Conservation (phyloP, 1,140 invertebrate genomes). For the Venturia canescens region DNA sequence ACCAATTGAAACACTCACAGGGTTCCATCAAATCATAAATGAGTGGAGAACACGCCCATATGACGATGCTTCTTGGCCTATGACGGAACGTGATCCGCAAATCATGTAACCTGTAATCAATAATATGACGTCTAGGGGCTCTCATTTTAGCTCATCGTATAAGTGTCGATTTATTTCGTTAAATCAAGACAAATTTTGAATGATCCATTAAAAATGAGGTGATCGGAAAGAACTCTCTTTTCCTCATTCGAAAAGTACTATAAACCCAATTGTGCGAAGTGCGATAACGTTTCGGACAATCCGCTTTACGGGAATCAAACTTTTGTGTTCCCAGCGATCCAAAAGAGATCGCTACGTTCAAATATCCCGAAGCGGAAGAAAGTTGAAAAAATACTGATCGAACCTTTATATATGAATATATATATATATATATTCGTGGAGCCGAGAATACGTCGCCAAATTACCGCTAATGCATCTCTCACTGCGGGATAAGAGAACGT, state of each 20-base stretch:
- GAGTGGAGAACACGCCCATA: too few species aligned
- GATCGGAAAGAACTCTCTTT: background rate
- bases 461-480: constrained; percentile 65
- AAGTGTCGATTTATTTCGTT: too few species aligned
- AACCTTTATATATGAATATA: background rate
- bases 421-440: background rate
- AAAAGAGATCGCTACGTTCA: background rate
- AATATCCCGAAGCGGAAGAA: background rate
- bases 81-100: too few species aligned
- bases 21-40: background rate
- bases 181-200: too few species aligned
- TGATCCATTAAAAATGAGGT: too few species aligned
- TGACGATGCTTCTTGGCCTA: too few species aligned
- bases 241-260: background rate
- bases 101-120: too few species aligned
- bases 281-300: background rate
- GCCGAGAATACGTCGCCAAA: constrained; percentile 53
- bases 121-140: too few species aligned
- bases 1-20: background rate
- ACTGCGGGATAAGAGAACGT: constrained; percentile 51
- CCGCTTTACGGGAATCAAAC: constrained; percentile 2
- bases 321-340: background rate
- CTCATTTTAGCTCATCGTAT: too few species aligned
- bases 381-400: background rate
- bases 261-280: background rate